A percentile compares a stretch with the other conserved stretches of the same genome.
Evolutionary conservation across 2,888 invertebrate genomes (phyloP).

Genomic region (Andricus quercusramuli): DNA sequence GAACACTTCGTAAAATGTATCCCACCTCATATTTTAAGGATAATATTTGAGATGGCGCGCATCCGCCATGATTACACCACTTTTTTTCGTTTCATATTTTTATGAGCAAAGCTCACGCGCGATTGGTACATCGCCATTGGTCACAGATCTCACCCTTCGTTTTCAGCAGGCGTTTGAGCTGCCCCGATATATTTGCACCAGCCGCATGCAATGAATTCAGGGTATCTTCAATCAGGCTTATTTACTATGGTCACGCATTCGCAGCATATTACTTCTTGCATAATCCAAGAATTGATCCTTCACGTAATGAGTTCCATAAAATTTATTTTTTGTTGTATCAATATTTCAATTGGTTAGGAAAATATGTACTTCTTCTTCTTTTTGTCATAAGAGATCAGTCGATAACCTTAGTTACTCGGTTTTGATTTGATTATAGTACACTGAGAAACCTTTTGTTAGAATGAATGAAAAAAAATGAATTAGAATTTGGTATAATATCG

Average conservation of each 20-base stretch:
- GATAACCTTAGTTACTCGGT: too few species aligned
- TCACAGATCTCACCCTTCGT: slow-evolving; percentile 55
- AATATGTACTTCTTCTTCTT: too few species aligned
- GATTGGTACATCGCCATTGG: slow-evolving; percentile 63
- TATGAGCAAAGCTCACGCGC: slow-evolving; percentile 61
- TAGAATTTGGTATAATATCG: too few species aligned
- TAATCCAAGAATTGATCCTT: slow-evolving; percentile 69
- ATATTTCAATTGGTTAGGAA: too few species aligned
- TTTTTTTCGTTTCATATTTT: slow-evolving; percentile 65
- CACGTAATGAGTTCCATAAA: slow-evolving; percentile 26
- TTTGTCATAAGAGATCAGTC: too few species aligned
- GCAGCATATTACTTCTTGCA: slow-evolving; percentile 57
- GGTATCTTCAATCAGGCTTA: slow-evolving; percentile 64
- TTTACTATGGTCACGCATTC: slow-evolving; percentile 75
- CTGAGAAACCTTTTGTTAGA: too few species aligned
- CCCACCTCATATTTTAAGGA: slow-evolving; percentile 47
- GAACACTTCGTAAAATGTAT: slow-evolving; percentile 50
- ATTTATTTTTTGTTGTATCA: neutral
- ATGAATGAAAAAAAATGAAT: too few species aligned
- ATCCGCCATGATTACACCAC: slow-evolving; percentile 46
- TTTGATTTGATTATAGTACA: too few species aligned
- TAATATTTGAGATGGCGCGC: slow-evolving; percentile 43
- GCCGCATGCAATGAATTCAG: slow-evolving; percentile 68
- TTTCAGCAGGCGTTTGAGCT: neutral
- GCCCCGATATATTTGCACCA: slow-evolving; percentile 64